Conservation (phyloP, 1,140 invertebrate genomes). For the Drosophila trapezifrons region DNA sequence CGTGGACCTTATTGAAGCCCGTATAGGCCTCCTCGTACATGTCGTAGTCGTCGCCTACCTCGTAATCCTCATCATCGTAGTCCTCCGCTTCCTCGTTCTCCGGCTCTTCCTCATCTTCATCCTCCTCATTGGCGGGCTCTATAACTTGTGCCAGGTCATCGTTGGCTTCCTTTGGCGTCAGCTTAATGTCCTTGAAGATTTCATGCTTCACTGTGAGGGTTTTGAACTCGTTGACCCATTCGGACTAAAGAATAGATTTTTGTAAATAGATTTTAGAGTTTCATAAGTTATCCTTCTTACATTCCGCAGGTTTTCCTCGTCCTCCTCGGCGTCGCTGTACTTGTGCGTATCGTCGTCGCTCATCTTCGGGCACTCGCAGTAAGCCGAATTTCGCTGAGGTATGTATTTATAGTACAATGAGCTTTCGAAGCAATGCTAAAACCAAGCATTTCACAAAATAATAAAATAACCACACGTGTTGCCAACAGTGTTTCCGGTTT, state of each 20-base stretch:
- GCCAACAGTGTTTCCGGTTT: constrained; percentile 65
- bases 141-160: constrained; percentile 54
- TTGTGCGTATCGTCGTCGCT: constrained; percentile 63
- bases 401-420: constrained; percentile 13
- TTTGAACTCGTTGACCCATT: constrained; percentile 67
- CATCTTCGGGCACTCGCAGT: constrained; percentile 32
- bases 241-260: constrained; percentile 35
- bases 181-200: constrained; percentile 59
- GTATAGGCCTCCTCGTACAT: constrained; percentile 80
- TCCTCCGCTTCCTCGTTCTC: constrained; percentile 48
- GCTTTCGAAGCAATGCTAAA: background rate
- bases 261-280: background rate
- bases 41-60: constrained; percentile 73
- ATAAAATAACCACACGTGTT: constrained; percentile 30
- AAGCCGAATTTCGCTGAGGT: background rate
- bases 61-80: constrained; percentile 63
- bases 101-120: constrained; percentile 51
- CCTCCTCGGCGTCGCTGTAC: constrained; percentile 79
- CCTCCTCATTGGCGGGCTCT: constrained; percentile 21
- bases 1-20: constrained; percentile 74
- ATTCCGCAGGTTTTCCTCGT: constrained; percentile 52
- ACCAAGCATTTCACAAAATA: constrained; percentile 26
- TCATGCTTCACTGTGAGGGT: constrained; percentile 65
- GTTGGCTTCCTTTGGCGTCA: constrained; percentile 40
- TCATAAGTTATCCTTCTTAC: constrained; percentile 30